Evolutionary conservation across 2,888 invertebrate genomes (phyloP).

Genomic region (Agonopterix heracliana): DNA sequence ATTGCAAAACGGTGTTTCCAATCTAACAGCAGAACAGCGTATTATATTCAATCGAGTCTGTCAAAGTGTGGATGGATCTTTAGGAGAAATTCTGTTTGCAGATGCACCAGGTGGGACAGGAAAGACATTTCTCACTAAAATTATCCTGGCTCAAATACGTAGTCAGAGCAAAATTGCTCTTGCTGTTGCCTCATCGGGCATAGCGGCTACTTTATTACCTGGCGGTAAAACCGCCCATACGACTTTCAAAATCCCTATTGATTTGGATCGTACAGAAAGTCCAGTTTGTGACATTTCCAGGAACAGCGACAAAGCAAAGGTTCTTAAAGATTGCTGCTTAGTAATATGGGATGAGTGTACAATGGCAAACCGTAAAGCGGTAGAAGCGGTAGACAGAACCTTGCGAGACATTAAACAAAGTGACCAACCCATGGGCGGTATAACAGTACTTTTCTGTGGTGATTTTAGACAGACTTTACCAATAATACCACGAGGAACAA

Average conservation of each 20-base stretch:
- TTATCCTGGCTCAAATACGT: constrained; percentile 1
- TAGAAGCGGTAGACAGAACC: constrained; percentile 26
- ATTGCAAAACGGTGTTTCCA: not conserved
- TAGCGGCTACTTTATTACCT: not conserved
- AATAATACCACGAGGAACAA: constrained; percentile 15
- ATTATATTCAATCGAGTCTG: not conserved
- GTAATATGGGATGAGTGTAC: no score
- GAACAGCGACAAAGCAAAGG: not conserved
- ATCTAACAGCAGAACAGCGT: not conserved
- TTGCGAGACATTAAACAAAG: constrained; percentile 22
- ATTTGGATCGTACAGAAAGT: not conserved
- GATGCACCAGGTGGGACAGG: constrained; percentile 1
- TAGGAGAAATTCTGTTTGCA: not conserved
- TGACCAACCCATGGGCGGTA: constrained; percentile 21
- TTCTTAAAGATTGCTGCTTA: constrained; percentile 6
- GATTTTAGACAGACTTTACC: constrained; percentile 23
- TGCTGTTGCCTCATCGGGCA: not conserved
- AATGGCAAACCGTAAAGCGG: constrained; percentile 23
- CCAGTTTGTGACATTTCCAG: not conserved
- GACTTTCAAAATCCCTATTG: not conserved
- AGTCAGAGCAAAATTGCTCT: not conserved
- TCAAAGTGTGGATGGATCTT: not conserved
- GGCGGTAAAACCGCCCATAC: not conserved
- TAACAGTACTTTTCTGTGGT: constrained; percentile 20
- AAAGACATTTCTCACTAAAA: constrained; percentile 4